Conservation (phyloP, 1,140 invertebrate genomes). For the Cyclargus thomasi region DNA sequence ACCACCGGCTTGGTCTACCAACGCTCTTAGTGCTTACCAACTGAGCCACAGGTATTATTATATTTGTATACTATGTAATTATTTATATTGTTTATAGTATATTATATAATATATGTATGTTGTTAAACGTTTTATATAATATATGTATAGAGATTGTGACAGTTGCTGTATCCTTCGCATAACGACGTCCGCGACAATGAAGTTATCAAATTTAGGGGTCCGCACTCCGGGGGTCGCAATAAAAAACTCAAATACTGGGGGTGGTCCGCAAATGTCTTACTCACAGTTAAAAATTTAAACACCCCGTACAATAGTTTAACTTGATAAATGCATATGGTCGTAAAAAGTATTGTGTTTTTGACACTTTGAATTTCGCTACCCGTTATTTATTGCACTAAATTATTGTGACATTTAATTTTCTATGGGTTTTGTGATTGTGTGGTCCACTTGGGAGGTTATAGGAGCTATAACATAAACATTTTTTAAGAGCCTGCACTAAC, state of each 20-base stretch:
- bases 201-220: slow-evolving; percentile 62
- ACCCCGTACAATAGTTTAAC: slow-evolving; percentile 56
- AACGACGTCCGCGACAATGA: slow-evolving; percentile 41
- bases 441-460: neutral
- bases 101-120: too few relatives aligned
- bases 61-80: too few relatives aligned
- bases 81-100: too few relatives aligned
- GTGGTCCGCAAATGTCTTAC: slow-evolving; percentile 51
- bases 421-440: neutral
- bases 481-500: too few relatives aligned
- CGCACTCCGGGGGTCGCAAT: slow-evolving; percentile 40
- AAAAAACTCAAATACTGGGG: slow-evolving; percentile 49
- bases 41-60: too few relatives aligned
- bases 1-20: too few relatives aligned
- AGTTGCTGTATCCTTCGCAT: neutral
- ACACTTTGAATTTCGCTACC: slow-evolving; percentile 15
- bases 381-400: slow-evolving; percentile 6
- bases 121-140: too few relatives aligned
- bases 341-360: slow-evolving; percentile 16
- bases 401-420: slow-evolving; percentile 13
- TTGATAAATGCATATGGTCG: slow-evolving; percentile 45
- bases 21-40: too few relatives aligned
- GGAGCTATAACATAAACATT: too few relatives aligned
- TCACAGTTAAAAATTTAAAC: slow-evolving; percentile 67
- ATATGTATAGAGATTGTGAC: too few relatives aligned